phyloP scores from a whole-genome alignment of 2,797 vertebrate genomes.

The Liasis olivaceus region DNA sequence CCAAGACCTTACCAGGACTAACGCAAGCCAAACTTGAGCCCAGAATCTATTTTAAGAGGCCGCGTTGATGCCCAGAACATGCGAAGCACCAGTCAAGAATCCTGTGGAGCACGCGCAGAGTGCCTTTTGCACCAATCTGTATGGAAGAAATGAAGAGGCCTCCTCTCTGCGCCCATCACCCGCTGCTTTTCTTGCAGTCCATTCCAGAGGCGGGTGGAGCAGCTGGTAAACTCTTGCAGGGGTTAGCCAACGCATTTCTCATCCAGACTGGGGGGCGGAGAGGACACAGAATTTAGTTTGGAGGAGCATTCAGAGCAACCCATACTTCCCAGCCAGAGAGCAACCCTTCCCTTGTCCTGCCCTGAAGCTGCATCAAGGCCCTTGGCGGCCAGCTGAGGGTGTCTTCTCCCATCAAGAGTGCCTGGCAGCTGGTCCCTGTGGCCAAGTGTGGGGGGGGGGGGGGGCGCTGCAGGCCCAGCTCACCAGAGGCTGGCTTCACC shows the following conservation, averaged over 20 bases:
- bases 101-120: background rate
- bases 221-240: background rate
- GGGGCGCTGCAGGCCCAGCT: background rate
- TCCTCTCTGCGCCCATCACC: no score
- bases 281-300: background rate
- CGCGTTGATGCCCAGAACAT: background rate
- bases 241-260: background rate
- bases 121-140: background rate
- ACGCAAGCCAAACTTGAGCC: background rate
- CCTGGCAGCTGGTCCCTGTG: background rate
- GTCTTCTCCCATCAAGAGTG: no score
- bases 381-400: no score
- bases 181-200: no score
- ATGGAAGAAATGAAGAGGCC: background rate
- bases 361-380: background rate
- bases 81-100: background rate
- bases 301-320: background rate
- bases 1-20: background rate
- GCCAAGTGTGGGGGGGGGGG: background rate
- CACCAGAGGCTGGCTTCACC: background rate
- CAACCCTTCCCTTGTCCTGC: background rate
- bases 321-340: background rate
- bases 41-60: background rate
- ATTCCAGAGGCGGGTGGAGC: background rate
- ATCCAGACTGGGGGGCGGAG: background rate